Percentiles rank a stretch among this genome's conserved stretches.
Evolutionary conservation across 2,113 vertebrate genomes (phyloP).

Genomic region (Odontophorus gujanensis): DNA sequence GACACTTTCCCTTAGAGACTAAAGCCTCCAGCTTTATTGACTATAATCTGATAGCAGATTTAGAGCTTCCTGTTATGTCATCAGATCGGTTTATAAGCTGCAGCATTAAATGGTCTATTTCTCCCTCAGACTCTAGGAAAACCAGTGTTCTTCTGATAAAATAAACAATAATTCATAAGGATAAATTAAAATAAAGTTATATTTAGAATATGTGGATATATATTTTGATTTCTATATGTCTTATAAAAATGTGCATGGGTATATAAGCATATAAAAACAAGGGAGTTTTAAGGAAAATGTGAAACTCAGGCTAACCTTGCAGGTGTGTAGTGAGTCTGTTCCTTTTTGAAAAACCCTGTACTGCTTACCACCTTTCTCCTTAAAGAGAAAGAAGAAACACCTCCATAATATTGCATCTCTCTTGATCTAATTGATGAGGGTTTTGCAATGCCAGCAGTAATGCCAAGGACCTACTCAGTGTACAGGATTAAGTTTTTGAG

Average conservation of each 20-base stretch:
- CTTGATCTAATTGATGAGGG: not conserved
- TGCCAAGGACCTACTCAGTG: not conserved
- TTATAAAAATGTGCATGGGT: not conserved
- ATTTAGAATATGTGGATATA: not conserved
- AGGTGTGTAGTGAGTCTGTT: accelerated
- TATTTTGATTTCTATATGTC: not conserved
- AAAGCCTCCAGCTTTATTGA: not conserved
- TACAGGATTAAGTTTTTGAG: not conserved
- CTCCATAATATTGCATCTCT: not conserved
- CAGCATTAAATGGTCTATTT: not conserved
- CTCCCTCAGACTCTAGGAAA: not conserved
- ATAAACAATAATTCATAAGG: not conserved
- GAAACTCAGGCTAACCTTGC: not conserved
- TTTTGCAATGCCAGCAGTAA: not conserved
- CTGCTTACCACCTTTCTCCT: not conserved
- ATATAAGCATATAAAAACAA: not conserved
- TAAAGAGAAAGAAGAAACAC: not conserved
- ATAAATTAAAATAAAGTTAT: not conserved
- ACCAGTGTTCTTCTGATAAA: not conserved
- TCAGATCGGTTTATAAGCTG: not conserved
- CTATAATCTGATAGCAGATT: not conserved
- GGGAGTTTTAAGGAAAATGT: not conserved
- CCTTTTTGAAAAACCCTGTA: not conserved
- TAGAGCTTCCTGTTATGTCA: not conserved
- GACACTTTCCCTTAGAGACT: not conserved